Percentiles rank a stretch among this genome's conserved stretches.
phyloP scores from a whole-genome alignment of 2,888 invertebrate genomes.

The Parelbella ahira region DNA sequence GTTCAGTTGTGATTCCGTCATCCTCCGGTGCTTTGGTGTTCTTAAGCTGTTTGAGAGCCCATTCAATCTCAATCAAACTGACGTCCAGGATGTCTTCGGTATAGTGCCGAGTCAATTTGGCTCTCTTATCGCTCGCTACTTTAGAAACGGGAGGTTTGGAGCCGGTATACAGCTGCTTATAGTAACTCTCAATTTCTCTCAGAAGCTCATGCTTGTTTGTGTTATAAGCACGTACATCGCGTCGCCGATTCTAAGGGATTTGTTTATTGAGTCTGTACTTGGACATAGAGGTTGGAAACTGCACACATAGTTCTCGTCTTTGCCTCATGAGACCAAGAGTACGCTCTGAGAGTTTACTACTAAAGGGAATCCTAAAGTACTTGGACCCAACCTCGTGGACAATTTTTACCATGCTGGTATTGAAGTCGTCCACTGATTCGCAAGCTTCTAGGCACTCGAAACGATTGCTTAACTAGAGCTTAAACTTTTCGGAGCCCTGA shows the following conservation, averaged over 20 bases:
- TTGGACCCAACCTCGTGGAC: not conserved
- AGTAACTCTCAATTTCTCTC: slow-evolving; percentile 1
- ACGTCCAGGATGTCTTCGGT: slow-evolving; percentile 6
- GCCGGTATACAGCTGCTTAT: not conserved
- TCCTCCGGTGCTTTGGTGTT: not conserved
- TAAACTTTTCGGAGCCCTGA: slow-evolving; percentile 8
- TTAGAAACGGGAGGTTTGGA: not conserved
- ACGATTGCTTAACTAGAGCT: slow-evolving; percentile 3
- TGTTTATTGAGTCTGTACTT: not conserved
- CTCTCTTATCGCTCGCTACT: not conserved
- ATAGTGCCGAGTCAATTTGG: too few species aligned
- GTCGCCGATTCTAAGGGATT: not conserved
- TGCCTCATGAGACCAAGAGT: not conserved
- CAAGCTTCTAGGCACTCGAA: slow-evolving; percentile 1
- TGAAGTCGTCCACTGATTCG: slow-evolving; percentile 1
- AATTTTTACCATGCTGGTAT: not conserved
- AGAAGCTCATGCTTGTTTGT: slow-evolving; percentile 5
- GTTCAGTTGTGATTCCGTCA: too few species aligned
- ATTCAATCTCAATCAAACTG: too few species aligned
- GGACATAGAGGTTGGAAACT: too few species aligned
- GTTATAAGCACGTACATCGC: slow-evolving; percentile 5
- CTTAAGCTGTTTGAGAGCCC: too few species aligned
- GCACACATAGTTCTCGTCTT: not conserved
- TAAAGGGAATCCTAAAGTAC: not conserved
- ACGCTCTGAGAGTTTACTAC: not conserved